phyloP scores from a whole-genome alignment of 2,888 invertebrate species.

The Drosophila kambysellisi region DNA sequence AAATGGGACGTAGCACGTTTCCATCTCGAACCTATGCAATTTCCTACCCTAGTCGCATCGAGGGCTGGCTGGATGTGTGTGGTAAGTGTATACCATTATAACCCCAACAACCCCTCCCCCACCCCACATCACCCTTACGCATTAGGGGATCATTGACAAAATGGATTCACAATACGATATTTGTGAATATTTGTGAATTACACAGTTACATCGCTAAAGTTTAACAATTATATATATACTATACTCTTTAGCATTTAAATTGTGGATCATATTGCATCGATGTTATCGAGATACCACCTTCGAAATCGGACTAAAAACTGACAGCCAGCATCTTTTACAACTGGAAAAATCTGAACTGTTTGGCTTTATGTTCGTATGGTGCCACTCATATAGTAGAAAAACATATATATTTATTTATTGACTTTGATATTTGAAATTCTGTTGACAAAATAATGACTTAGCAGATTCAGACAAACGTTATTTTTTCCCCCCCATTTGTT shows the following conservation, averaged over 20 bases:
- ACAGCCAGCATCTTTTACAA: background rate
- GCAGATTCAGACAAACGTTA: background rate
- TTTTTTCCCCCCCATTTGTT: constrained; percentile 5
- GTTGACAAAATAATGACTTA: background rate
- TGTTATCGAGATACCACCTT: background rate
- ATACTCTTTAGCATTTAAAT: background rate
- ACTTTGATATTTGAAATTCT: background rate
- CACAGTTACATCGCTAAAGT: background rate
- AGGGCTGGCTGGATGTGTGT: constrained; percentile 85
- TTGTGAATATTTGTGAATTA: background rate
- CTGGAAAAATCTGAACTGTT: background rate
- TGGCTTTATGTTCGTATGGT: background rate
- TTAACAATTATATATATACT: background rate
- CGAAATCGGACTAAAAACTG: background rate
- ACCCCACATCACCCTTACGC: background rate
- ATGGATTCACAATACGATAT: background rate
- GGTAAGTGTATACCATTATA: constrained; percentile 77
- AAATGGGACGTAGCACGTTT: constrained; percentile 84
- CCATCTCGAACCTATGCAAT: constrained; percentile 84
- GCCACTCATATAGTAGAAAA: background rate
- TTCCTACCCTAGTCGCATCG: constrained; percentile 85
- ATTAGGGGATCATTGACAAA: background rate
- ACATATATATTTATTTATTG: background rate
- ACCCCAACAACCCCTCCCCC: no score
- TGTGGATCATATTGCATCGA: background rate